Percentiles rank a stretch among this genome's conserved stretches.
These are phyloP conservation scores for Glareola pratincola DNA, from an alignment of 2,113 vertebrate genomes.

Conservation along the genomic window DNA sequence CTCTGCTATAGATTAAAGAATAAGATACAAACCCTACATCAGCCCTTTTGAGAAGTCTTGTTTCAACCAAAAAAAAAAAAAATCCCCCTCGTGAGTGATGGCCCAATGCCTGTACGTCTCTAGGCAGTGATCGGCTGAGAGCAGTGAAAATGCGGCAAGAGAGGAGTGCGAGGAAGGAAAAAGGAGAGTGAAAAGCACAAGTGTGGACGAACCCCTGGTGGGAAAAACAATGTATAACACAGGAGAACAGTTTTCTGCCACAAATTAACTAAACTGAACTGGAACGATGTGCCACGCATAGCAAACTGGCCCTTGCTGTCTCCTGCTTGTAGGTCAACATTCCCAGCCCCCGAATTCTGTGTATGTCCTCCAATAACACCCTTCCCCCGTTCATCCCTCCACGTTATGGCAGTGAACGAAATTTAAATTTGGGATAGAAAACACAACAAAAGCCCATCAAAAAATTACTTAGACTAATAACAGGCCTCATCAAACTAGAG, in stretches of 20 bases:
- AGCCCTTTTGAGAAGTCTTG: not conserved
- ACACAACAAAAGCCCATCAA: not conserved
- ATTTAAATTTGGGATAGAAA: not conserved
- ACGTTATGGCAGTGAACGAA: rapidly evolving
- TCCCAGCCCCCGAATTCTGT: not conserved
- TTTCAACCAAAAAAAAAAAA: not conserved
- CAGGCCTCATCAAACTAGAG: not conserved
- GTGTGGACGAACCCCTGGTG: not conserved
- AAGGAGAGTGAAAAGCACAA: not conserved
- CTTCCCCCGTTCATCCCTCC: not conserved
- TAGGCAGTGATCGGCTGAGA: not conserved
- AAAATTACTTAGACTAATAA: not conserved
- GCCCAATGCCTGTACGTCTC: not conserved
- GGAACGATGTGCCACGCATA: not conserved
- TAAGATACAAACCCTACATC: not conserved
- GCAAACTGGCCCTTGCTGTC: not conserved
- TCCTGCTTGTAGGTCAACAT: not conserved
- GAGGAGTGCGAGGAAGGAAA: not conserved
- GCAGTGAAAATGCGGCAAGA: not conserved
- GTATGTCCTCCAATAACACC: not conserved
- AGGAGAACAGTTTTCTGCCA: not conserved
- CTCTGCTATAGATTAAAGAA: not conserved
- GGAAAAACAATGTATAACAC: not conserved
- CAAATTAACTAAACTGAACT: not conserved
- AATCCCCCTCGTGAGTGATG: not conserved